Base-by-base conservation (phyloP, 2,113 vertebrate genomes). In the Rhadina sibilatrix region DNA sequence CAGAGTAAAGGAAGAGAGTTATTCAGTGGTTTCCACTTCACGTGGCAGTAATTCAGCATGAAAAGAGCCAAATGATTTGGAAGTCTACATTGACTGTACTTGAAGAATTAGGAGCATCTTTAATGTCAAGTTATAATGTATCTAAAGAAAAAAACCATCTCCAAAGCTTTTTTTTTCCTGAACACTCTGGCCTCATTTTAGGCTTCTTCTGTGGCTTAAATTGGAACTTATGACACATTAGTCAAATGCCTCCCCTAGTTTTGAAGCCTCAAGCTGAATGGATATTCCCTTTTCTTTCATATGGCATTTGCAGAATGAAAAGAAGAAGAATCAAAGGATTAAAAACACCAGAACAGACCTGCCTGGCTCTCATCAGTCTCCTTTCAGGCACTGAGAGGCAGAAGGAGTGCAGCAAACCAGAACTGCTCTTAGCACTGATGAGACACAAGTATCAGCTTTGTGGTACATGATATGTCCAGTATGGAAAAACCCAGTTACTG, bases 81-180 rank as follows among this genome's bases (percentile, higher is more conserved):
- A 93, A 93, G 68, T 77, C 90, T 75, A 23, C 69, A 89, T 44
- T 57, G 56, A 75, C 80, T 50, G 47, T 78, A 59, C 40, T 49
- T 90, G 83, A 90, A 95, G 83, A 92, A 95, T 82, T 75, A 95
- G 60, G 52, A 90, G 59, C 71, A 94, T 88, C 91, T 78, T 93
- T 82, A 89, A 63, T 71, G 83, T 68, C 53, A 71, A 91, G 53
- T 87, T 89, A 89, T 27, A 90, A 59, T 64, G 78, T 27, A 89
- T 59, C 42, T 85, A 84, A 96, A 94, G 70, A 40, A 77, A 76
- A 81, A 76, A 69, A 74, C 15, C 3, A 35, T 28, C 60, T 72
- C 78, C 59, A 83, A 89, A 92, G 68, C 27, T 79, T 78, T 93
- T 91, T 80, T 77, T 40, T 40, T n/a, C n/a, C 40, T 80, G 59